A percentile compares a stretch with the other conserved stretches of the same genome.
Conservation (phyloP, 2,113 vertebrate species). For the Mugil cephalus region DNA sequence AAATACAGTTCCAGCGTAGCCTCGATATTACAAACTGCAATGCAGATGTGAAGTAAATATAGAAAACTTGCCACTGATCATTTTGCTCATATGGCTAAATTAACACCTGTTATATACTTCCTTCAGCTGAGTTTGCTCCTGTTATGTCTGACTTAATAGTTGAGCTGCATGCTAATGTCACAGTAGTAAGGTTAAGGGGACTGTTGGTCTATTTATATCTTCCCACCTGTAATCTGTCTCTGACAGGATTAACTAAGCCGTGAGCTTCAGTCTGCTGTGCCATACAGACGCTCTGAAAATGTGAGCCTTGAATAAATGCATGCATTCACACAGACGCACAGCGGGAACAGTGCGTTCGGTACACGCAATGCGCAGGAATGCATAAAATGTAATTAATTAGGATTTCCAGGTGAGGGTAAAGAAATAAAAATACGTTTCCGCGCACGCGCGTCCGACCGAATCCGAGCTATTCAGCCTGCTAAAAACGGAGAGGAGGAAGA, state of each 20-base stretch:
- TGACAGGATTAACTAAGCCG: slow-evolving; percentile 74
- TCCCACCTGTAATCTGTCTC: slow-evolving; percentile 80
- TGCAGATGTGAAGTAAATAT: slow-evolving; percentile 17
- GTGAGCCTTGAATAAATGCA: slow-evolving; percentile 38
- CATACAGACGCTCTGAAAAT: slow-evolving; percentile 43
- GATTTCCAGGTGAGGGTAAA: no score
- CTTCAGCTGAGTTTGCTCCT: slow-evolving; percentile 29
- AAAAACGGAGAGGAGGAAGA: slow-evolving; percentile 37
- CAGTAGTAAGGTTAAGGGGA: slow-evolving; percentile 74
- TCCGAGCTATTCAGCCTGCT: slow-evolving; percentile 29
- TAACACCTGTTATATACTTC: no score
- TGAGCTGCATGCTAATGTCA: slow-evolving; percentile 66
- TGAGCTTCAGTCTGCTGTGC: slow-evolving; percentile 49
- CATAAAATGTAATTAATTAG: slow-evolving; percentile 6
- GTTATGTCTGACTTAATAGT: slow-evolving; percentile 51
- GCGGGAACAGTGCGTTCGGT: slow-evolving; percentile 12
- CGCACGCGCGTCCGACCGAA: no score
- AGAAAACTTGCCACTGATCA: background rate
- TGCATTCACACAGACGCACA: slow-evolving; percentile 29
- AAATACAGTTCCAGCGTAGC: background rate
- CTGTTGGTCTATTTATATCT: slow-evolving; percentile 76
- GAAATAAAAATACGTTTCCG: no score
- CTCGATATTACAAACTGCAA: background rate
- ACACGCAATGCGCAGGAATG: background rate
- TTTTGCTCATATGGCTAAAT: slow-evolving; percentile 1